These are phyloP conservation scores for Clarias fuscus DNA, from an alignment of 2,797 vertebrate genomes.

Conservation along the genomic window DNA sequence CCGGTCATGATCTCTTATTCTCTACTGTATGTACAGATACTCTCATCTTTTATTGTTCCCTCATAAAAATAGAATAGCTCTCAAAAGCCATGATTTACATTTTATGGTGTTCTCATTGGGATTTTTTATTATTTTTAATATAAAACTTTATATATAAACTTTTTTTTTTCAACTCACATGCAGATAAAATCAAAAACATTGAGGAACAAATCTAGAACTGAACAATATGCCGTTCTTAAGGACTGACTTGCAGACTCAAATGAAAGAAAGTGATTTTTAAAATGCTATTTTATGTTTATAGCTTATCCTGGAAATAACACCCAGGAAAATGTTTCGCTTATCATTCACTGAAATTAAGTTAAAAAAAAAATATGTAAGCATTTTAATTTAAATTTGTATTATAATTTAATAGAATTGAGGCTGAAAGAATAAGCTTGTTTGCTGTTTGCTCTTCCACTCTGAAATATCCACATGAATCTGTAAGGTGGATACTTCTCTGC, in stretches of 20 bases:
- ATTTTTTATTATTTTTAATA: not conserved
- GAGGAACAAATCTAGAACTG: not conserved
- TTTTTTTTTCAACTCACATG: not conserved
- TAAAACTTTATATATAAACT: too few relatives aligned
- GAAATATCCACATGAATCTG: not conserved
- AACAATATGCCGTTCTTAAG: not conserved
- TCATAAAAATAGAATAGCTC: constrained; percentile 1
- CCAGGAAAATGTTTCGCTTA: not conserved
- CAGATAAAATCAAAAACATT: not conserved
- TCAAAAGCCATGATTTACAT: not conserved
- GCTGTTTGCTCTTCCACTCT: not conserved
- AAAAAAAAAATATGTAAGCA: not conserved
- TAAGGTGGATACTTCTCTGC: not conserved
- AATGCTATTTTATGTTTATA: not conserved
- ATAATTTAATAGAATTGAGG: not conserved
- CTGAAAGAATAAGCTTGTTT: not conserved
- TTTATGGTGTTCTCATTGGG: not conserved
- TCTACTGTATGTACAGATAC: not conserved
- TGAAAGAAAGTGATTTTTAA: not conserved
- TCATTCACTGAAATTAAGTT: not conserved
- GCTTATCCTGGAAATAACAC: not conserved
- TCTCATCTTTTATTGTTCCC: not conserved
- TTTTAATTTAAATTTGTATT: not conserved
- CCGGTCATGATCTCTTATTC: constrained; percentile 36
- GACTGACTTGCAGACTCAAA: not conserved